A percentile compares a stretch with the other conserved stretches of the same genome.
Evolutionary conservation across 2,113 vertebrate species (phyloP).

Genomic region (Festucalex cinctus): DNA sequence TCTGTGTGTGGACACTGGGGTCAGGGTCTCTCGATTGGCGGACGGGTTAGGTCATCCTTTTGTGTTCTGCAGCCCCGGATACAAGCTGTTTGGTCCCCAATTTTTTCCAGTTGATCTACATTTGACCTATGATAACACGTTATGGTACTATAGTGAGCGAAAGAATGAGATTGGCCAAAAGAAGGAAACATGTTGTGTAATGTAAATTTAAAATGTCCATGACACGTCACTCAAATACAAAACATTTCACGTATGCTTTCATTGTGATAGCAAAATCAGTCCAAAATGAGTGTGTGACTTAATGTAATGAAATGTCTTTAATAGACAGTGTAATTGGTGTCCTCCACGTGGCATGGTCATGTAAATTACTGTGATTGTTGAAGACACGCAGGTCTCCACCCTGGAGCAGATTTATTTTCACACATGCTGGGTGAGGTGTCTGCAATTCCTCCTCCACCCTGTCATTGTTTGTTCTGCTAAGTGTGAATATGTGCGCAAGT

Average conservation of each 20-base stretch:
- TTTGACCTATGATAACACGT: not conserved
- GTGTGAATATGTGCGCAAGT: conserved; percentile 72
- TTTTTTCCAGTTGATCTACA: not conserved
- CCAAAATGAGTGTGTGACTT: conserved; percentile 34
- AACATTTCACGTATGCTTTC: conserved; percentile 33
- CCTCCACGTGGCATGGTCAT: conserved; percentile 53
- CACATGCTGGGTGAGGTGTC: conserved; percentile 77
- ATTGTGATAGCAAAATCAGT: not conserved
- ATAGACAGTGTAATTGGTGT: conserved; percentile 43
- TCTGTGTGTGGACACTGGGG: not conserved
- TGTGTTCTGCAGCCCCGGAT: not conserved
- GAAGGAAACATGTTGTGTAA: no score
- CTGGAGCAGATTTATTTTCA: conserved; percentile 76
- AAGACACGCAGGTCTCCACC: conserved; percentile 72
- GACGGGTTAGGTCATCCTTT: not conserved
- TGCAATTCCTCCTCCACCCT: conserved; percentile 71
- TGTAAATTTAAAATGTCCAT: not conserved
- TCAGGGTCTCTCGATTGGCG: not conserved
- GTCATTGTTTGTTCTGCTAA: conserved; percentile 74
- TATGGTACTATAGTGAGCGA: not conserved
- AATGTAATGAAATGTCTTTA: conserved; percentile 60
- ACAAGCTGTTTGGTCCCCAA: not conserved
- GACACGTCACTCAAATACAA: conserved; percentile 37
- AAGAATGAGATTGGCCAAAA: not conserved
- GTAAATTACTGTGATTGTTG: conserved; percentile 71